Evolutionary conservation across 2,888 invertebrate genomes (phyloP).

Genomic region (Pristionchus exspectatus): DNA sequence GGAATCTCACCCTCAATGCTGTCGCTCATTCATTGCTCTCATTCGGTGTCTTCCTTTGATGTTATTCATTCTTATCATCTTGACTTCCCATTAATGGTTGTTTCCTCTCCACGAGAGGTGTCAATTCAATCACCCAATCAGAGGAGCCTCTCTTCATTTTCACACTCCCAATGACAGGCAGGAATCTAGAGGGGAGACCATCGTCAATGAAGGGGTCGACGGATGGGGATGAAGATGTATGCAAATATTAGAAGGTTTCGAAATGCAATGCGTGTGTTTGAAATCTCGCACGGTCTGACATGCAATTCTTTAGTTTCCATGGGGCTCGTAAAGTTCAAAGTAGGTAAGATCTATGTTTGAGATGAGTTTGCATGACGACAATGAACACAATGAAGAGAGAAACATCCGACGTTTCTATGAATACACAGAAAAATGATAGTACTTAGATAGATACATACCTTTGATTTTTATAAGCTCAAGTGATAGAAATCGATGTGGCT

Average conservation of each 20-base stretch:
- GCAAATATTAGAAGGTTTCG: not conserved
- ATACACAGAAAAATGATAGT: too few relatives aligned
- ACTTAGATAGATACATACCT: too few relatives aligned
- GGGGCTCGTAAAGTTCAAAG: not conserved
- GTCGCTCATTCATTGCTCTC: not conserved
- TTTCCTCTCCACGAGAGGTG: conserved; percentile 10
- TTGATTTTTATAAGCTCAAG: too few relatives aligned
- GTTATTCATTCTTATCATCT: not conserved
- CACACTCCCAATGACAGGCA: conserved; percentile 33
- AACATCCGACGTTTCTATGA: too few relatives aligned
- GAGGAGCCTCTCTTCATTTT: conserved; percentile 12
- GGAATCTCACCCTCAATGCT: not conserved
- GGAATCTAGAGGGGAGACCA: not conserved
- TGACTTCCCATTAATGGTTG: conserved; percentile 42
- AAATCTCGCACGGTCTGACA: not conserved
- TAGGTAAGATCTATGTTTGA: not conserved
- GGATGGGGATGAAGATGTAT: not conserved
- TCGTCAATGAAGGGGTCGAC: not conserved
- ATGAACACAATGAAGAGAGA: not conserved
- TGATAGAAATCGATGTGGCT: too few relatives aligned
- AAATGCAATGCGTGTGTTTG: not conserved
- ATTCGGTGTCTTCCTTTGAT: conserved; percentile 33
- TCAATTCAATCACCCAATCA: conserved; percentile 27
- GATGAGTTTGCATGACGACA: not conserved
- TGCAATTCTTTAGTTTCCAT: not conserved